Conservation (phyloP, 2,888 invertebrate genomes). For the Molorchus minor region DNA sequence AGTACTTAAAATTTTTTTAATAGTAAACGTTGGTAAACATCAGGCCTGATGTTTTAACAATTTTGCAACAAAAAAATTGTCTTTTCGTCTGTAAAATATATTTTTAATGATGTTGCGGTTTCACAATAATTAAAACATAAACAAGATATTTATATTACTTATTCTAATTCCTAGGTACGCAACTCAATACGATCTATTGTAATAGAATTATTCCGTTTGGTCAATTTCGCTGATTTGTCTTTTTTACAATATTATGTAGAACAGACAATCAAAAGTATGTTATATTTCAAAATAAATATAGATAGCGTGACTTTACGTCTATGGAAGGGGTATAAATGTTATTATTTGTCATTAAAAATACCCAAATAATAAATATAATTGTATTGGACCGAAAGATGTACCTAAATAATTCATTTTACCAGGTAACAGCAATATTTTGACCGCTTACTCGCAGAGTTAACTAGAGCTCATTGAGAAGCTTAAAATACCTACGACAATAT, state of each 20-base stretch:
- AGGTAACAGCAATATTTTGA: too few species aligned
- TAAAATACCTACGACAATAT: too few species aligned
- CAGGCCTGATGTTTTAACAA: too few species aligned
- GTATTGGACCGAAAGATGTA: background rate
- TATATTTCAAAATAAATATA: slow-evolving; percentile 10
- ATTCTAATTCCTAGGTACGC: slow-evolving; percentile 17
- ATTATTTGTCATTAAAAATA: too few species aligned
- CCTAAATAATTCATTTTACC: background rate
- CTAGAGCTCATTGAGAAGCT: too few species aligned
- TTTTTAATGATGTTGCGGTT: slow-evolving; percentile 21
- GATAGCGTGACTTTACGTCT: background rate
- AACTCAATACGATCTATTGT: slow-evolving; percentile 11
- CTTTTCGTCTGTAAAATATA: background rate
- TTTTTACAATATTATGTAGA: slow-evolving; percentile 9
- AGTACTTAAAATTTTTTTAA: background rate
- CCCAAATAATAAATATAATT: too few species aligned
- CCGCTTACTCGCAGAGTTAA: too few species aligned
- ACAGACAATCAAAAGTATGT: slow-evolving; percentile 13
- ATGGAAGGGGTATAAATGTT: too few species aligned
- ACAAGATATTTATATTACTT: slow-evolving; percentile 28
- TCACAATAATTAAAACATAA: slow-evolving; percentile 25
- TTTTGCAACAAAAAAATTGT: background rate
- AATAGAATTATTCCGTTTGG: background rate
- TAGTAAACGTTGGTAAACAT: too few species aligned
- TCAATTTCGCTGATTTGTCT: slow-evolving; percentile 14